Evolutionary conservation across 1,140 invertebrate species (phyloP).

Genomic region (Macrobrachium nipponense): DNA sequence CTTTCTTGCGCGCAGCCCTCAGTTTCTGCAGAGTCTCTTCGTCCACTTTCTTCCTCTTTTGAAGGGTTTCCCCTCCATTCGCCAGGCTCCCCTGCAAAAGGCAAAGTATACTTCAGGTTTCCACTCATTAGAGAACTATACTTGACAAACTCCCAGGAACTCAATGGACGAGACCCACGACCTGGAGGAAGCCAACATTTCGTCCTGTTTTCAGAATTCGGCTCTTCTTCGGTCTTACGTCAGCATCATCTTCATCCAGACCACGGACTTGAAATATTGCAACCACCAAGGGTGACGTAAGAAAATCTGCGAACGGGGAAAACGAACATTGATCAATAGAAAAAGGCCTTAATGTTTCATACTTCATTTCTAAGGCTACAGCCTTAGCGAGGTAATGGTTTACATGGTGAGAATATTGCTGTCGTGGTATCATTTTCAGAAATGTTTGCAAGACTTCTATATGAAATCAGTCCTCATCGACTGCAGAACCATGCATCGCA

Average conservation of each 20-base stretch:
- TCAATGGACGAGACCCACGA: too few species aligned
- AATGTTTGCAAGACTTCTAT: too few species aligned
- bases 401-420: too few species aligned
- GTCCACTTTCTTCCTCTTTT: slow-evolving; percentile 25
- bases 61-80: slow-evolving; percentile 19
- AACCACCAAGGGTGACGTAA: slow-evolving; percentile 71
- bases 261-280: slow-evolving; percentile 70
- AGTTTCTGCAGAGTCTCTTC: slow-evolving; percentile 60
- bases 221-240: slow-evolving; percentile 53
- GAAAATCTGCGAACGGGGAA: slow-evolving; percentile 65
- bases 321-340: not conserved
- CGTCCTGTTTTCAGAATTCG: slow-evolving; percentile 40
- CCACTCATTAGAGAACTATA: not conserved
- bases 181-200: slow-evolving; percentile 44
- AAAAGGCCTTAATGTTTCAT: too few species aligned
- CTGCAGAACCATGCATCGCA: too few species aligned
- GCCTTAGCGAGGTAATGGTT: not conserved
- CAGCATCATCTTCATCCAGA: slow-evolving; percentile 46
- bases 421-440: too few species aligned
- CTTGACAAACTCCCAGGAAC: not conserved
- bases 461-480: too few species aligned
- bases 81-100: slow-evolving; percentile 1
- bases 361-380: not conserved
- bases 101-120: not conserved
- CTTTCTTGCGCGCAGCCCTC: slow-evolving; percentile 68